Evolutionary conservation across 2,113 vertebrate genomes (phyloP).

Genomic region (Hemiscyllium ocellatum): DNA sequence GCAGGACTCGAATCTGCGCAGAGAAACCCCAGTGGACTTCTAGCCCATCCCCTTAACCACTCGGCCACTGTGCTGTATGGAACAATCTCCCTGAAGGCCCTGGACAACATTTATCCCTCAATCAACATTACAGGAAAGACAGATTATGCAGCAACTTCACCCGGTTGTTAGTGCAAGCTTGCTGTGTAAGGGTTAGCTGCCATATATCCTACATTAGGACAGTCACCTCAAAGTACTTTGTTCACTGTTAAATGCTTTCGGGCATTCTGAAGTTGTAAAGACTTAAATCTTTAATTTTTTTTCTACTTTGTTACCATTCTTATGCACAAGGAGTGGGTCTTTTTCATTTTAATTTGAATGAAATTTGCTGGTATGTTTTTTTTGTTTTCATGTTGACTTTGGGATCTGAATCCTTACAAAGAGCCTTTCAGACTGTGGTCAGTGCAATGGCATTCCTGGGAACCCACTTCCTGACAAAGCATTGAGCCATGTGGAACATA

Average conservation of each 20-base stretch:
- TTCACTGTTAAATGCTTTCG: neutral
- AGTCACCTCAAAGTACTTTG: neutral
- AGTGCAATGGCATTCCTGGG: neutral
- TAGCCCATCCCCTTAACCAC: too few relatives aligned
- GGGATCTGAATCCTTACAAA: neutral
- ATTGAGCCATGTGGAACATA: constrained; percentile 31
- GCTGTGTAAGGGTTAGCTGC: too few relatives aligned
- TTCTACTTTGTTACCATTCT: neutral
- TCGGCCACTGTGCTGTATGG: too few relatives aligned
- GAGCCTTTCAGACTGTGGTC: constrained; percentile 23
- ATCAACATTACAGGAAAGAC: too few relatives aligned
- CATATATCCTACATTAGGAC: too few relatives aligned
- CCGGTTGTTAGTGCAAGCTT: too few relatives aligned
- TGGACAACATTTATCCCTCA: too few relatives aligned
- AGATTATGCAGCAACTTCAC: too few relatives aligned
- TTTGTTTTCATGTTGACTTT: constrained; percentile 14
- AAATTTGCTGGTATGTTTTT: neutral
- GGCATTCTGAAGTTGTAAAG: neutral
- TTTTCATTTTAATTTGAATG: neutral
- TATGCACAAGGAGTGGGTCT: neutral
- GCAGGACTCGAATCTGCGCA: too few relatives aligned
- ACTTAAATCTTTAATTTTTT: neutral
- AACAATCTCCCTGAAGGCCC: too few relatives aligned
- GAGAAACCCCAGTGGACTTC: too few relatives aligned
- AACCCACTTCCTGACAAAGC: constrained; percentile 28